phyloP scores from a whole-genome alignment of 2,113 vertebrate genomes.

The Malurus cyaneus region DNA sequence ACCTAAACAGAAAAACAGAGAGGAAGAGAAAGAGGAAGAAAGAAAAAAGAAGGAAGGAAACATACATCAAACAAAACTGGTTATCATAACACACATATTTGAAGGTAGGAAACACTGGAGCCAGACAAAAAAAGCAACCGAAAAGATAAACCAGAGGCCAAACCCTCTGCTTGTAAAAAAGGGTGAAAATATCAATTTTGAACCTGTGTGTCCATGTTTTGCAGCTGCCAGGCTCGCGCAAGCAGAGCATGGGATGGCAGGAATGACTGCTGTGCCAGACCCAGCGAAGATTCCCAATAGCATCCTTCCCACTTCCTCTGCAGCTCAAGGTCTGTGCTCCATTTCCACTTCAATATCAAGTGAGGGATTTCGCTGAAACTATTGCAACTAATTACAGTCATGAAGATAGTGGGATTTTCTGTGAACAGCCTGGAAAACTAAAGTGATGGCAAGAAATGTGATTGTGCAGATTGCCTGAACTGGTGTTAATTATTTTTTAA shows the following conservation, averaged over 20 bases:
- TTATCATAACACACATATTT: background rate
- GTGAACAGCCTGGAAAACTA: background rate
- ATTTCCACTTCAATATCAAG: background rate
- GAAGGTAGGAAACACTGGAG: background rate
- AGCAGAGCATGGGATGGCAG: background rate
- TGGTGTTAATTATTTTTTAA: slow-evolving; percentile 58
- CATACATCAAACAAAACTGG: background rate
- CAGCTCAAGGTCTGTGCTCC: background rate
- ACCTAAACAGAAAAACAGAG: background rate
- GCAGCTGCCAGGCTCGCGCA: background rate
- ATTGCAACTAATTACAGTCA: background rate
- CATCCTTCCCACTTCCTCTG: background rate
- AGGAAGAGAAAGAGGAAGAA: background rate
- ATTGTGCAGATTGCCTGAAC: slow-evolving; percentile 50
- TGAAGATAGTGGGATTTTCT: background rate
- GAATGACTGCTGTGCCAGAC: background rate
- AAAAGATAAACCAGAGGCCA: background rate
- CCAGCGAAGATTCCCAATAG: background rate
- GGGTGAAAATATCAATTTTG: background rate
- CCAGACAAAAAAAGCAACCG: background rate
- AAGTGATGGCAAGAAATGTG: slow-evolving; percentile 43
- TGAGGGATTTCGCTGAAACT: background rate
- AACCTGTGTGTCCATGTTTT: background rate
- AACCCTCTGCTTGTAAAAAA: background rate
- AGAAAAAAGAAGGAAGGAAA: background rate